Evolutionary conservation across 1,140 invertebrate genomes (phyloP), one percentile per base, ranked within the genome.

Genomic region (Lepidotrigona ventralis): DNA sequence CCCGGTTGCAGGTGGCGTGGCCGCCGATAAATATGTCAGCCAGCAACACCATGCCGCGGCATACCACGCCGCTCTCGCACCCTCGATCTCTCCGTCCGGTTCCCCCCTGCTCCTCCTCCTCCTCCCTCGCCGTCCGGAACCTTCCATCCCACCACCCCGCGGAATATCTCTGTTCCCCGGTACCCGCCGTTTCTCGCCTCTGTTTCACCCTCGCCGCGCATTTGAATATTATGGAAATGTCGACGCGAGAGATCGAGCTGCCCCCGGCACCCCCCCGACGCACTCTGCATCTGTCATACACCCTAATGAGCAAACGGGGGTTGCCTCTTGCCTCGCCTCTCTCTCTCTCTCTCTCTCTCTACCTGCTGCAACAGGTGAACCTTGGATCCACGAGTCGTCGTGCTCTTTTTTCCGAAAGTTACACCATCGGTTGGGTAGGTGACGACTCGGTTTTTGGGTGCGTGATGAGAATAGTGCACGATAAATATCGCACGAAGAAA

Each of bases 1-100:
- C 89, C 92, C 90, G 89, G 91, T 91, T 91, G 92, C 93, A 93
- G 92, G 93, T 93, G 93, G 91, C 91, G 91, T 90, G 91, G 79
- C 83, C 89, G 89, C 91, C 93, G 93, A 93, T 93, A 93, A 93
- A 93, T 93, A 93, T 93, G 93, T 93, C 93, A 93, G 90, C 90
- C 86, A 88, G 87, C 90, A 93, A 93, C 92, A 93, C 92, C 92
- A 90, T 79, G 88, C 85, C 85, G 75, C 84, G 81, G 86, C 88
- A 89, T 86, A 86, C 86, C 88, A 80, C 88, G 69, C 85, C 86
- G 85, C 80, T 85, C 79, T 86, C 86, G 66, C 85, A 79, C 85
- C 81, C 79, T 83, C 82, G 76, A 73, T 78, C 88, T 79, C 83
- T 60, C 58, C 79, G 64, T 81, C 83, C 79, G 71, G 71, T 85